Evolutionary conservation across 2,113 vertebrate species (phyloP), one percentile per base, ranked within the genome.

Genomic region (Phoxinus phoxinus): DNA sequence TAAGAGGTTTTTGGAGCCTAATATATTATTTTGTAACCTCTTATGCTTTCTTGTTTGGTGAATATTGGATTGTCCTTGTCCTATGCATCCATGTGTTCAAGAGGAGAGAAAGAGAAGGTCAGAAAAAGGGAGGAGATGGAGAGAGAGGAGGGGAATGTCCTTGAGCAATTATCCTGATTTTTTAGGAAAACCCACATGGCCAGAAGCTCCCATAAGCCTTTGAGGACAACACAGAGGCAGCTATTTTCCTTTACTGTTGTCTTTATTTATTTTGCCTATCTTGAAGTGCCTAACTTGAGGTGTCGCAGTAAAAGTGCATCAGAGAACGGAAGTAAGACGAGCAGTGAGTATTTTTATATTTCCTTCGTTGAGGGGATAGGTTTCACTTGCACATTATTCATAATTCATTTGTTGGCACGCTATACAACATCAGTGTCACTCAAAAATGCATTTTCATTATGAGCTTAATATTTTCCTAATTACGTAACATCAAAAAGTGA

Each of bases 131-230:
- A 83, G 84, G 61, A 89, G 85, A 86, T 86, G 90, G 88, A 79
- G 78, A 91, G 92, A 87, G 84, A 88, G 93, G 91, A 56, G 85
- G 82, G 76, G 61, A 85, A 90, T 90, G 91, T 77, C 53, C 73
- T 83, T 58, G 21, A 30, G 48, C 27, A 71, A n/a, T 90, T 90
- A 83, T 86, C 73, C 89, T 23, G 75, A n/a, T 53, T 75, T 81
- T 35, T 58, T 46, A 58, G 79, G 81, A 78, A 88, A 89, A 88
- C n/a, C 3, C 79, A 86, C 88, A 58, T 76, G 85, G 44, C 5
- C 86, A 87, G 41, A 73, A 88, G 76, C 74, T n/a, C 76, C 61
- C 80, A 65, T 83, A 84, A 79, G 81, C 81, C 84, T 90, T 67
- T 53, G 25, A 76, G 86, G 83, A 85, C 87, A 89, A 86, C n/a